Evolutionary conservation across 2,888 invertebrate species (phyloP).

Genomic region (Petrolisthes manimaculis): DNA sequence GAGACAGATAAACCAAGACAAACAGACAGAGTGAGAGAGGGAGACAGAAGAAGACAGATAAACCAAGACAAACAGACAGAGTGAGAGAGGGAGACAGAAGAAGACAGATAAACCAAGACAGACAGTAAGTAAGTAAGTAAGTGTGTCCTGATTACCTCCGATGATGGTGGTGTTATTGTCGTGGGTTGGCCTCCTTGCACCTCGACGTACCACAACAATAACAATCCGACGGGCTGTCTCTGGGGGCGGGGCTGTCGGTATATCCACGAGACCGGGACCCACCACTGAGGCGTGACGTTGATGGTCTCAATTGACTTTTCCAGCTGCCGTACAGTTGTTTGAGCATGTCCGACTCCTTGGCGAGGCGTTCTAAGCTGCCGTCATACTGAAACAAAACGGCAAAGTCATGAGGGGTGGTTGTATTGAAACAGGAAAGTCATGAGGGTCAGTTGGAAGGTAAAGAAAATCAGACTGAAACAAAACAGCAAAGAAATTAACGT

Average conservation of each 20-base stretch:
- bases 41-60: no score
- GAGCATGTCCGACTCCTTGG: conserved; percentile 95
- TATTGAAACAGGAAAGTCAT: conserved; percentile 79
- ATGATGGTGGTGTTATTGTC: conserved; percentile 48
- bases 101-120: no score
- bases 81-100: no score
- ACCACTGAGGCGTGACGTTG: conserved; percentile 91
- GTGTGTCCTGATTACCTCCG: no score
- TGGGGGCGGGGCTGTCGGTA: conserved; percentile 77
- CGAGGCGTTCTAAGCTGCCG: conserved; percentile 94
- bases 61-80: no score
- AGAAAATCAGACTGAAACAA: no score
- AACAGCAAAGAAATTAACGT: no score
- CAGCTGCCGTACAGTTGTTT: conserved; percentile 93
- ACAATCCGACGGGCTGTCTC: conserved; percentile 65
- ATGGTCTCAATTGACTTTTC: conserved; percentile 92
- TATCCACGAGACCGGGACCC: conserved; percentile 98
- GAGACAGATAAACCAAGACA: no score
- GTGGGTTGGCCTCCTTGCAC: conserved; percentile 60
- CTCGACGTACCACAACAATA: conserved; percentile 65
- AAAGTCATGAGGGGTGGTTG: conserved; percentile 73
- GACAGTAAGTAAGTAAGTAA: no score
- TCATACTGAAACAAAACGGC: conserved; percentile 81
- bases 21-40: no score
- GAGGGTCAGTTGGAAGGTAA: conserved; percentile 43